Evolutionary conservation across 1,140 invertebrate genomes (phyloP), one percentile per base, ranked within the genome.

Genomic region (Tetramorium parvispinum): DNA sequence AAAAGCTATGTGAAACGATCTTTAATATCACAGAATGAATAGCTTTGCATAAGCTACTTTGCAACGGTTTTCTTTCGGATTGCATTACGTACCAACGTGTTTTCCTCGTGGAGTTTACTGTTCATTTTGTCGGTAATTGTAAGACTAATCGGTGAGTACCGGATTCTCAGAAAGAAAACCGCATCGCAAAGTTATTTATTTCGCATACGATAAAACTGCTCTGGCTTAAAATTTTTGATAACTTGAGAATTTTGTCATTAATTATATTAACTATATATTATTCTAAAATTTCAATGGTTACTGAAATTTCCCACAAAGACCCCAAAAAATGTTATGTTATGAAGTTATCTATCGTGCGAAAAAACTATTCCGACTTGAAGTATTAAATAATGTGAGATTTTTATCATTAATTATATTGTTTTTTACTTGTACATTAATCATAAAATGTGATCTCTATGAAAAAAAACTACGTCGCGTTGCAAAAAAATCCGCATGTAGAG

Each of bases 141-240:
- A 32, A 57, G 8, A 57, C 40, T 37, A 21, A 55, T 55, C n/a
- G 2, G 53, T 10, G 53, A 55, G 5, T 55, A 21, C 40, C 32
- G 49, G 55, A 57, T 3, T 24, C 21, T 8, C 18, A 55, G 2
- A n/a, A 21, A 55, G 21, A n/a, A 55, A 55, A 0, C 7, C 2
- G 18, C 10, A 10, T 61, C 24, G 37, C 21, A 10, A 43, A 49
- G 1, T n/a, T 46, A 85, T 78, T 55, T 79, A 65, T 83, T n/a
- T 27, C 11, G 16, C 3, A 57, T 0, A 7, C n/a, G 8, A 53
- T 0, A 7, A 53, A 18, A 53, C 18, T 4, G 18, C n/a, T 53
- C 18, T 13, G 46, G 1, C 3, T 55, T 55, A 55, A n/a, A 10
- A 21, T 57, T 8, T 57, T 57, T 10, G 24, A 57, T 57, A 21